Evolutionary conservation across 2,797 vertebrate species (phyloP), one percentile per base, ranked within the genome.

Genomic region (Uromys caudimaculatus): DNA sequence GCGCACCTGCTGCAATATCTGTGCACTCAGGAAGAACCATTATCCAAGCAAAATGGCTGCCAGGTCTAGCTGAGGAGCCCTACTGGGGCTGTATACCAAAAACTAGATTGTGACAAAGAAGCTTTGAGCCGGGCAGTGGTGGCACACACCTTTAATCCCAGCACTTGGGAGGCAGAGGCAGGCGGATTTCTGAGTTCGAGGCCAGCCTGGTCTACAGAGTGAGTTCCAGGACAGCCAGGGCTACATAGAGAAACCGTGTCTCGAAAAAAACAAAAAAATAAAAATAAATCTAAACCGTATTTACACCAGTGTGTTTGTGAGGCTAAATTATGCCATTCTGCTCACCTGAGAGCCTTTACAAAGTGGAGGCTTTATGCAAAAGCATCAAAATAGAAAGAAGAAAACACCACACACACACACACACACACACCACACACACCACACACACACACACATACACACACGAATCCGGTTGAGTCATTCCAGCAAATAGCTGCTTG

Each of bases 261-360:
- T n/a, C n/a, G n/a, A n/a, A n/a, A n/a, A n/a, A n/a, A 44, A 54
- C 8, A 52, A 78, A 35, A 27, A 76, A 79, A 81, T 23, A 38
- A 71, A 29, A 81, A 32, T 86, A 50, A 90, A 50, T 73, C 83
- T 85, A 90, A 96, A 52, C 84, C 92, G 56, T 60, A 32, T 44
- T 85, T 86, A 81, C 13, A 81, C 13, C n/a, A 76, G 35, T 32
- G 76, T 35, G 78, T 96, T 62, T 88, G 64, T 69, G 77, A 67
- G 32, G 10, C 69, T 95, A 50, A 73, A 32, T 67, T 58, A 56
- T 75, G 76, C 90, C 50, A 29, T 17, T 56, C 52, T 41, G 17
- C 91, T 78, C 50, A 27, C 75, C 84, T 38, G 62, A 92, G 87
- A 97, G 50, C 47, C 41, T 91, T 95, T 94, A 77, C 29, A 94